A percentile compares a stretch with the other conserved stretches of the same genome.
Conservation (phyloP, 2,888 invertebrate species). For the Cyclophora punctaria region DNA sequence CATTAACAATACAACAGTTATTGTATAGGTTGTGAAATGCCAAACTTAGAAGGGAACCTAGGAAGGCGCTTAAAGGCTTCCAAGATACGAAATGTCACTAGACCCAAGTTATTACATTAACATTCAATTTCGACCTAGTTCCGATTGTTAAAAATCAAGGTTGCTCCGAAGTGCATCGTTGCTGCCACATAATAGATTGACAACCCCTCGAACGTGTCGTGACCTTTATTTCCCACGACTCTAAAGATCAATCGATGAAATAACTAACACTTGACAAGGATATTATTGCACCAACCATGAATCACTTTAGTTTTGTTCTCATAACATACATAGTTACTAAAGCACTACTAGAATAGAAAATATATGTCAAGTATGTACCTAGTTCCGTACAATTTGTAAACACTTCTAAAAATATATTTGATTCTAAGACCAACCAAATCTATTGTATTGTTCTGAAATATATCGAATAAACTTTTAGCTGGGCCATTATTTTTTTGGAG, state of each 20-base stretch:
- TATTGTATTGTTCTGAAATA: too few species aligned
- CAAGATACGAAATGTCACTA: conserved; percentile 56
- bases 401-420: too few species aligned
- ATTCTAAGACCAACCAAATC: too few species aligned
- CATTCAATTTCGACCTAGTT: conserved; percentile 42
- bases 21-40: conserved; percentile 40
- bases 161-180: conserved; percentile 18
- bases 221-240: conserved; percentile 29
- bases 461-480: conserved; percentile 1
- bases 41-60: conserved; percentile 42
- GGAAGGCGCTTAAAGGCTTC: conserved; percentile 34
- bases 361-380: too few species aligned
- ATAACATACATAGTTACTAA: neutral
- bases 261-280: conserved; percentile 16
- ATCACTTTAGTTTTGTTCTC: too few species aligned
- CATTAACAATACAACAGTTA: conserved; percentile 28
- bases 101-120: conserved; percentile 38
- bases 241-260: conserved; percentile 20
- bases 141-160: conserved; percentile 56
- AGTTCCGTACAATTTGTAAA: too few species aligned
- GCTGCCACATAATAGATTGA: conserved; percentile 24
- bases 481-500: conserved; percentile 14
- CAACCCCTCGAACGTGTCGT: conserved; percentile 24
- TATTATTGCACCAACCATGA: neutral
- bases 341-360: too few species aligned